A percentile compares a stretch with the other conserved stretches of the same genome.
phyloP scores from a whole-genome alignment of 2,888 invertebrate genomes.

The Acanthosepion lycidas region DNA sequence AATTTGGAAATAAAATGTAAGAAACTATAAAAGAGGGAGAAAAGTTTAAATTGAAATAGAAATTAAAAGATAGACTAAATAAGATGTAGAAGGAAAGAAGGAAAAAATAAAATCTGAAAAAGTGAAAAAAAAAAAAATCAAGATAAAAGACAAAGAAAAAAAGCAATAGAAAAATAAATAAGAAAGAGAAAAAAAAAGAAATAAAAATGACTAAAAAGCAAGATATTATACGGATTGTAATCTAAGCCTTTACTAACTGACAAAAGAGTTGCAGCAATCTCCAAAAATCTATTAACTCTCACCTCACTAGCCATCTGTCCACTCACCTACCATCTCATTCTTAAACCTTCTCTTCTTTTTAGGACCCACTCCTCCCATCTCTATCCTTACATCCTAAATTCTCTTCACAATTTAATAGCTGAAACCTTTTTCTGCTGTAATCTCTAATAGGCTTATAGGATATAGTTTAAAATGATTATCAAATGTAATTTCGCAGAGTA shows the following conservation, averaged over 20 bases:
- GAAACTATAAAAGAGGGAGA: not conserved
- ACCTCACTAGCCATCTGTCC: not conserved
- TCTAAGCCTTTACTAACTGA: not conserved
- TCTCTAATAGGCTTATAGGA: slow-evolving; percentile 2
- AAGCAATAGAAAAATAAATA: too few relatives aligned
- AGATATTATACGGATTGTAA: not conserved
- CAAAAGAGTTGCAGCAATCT: not conserved
- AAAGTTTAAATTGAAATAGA: not conserved
- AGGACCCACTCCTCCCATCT: not conserved
- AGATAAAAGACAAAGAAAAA: too few relatives aligned
- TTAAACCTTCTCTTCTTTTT: not conserved
- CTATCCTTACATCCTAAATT: not conserved
- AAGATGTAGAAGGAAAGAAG: not conserved
- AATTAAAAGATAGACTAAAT: not conserved
- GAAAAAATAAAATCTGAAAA: too few relatives aligned
- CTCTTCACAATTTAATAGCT: not conserved
- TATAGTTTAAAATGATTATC: slow-evolving; percentile 33
- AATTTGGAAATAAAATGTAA: not conserved
- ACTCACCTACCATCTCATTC: not conserved
- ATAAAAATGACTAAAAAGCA: not conserved
- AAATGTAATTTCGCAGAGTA: not conserved
- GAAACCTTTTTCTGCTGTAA: not conserved
- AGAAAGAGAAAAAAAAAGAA: too few relatives aligned
- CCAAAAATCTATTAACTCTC: not conserved
- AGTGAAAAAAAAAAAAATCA: too few relatives aligned